A percentile compares a stretch with the other conserved stretches of the same genome.
Evolutionary conservation across 2,888 invertebrate species (phyloP).

Genomic region (Ochlodes sylvanus): DNA sequence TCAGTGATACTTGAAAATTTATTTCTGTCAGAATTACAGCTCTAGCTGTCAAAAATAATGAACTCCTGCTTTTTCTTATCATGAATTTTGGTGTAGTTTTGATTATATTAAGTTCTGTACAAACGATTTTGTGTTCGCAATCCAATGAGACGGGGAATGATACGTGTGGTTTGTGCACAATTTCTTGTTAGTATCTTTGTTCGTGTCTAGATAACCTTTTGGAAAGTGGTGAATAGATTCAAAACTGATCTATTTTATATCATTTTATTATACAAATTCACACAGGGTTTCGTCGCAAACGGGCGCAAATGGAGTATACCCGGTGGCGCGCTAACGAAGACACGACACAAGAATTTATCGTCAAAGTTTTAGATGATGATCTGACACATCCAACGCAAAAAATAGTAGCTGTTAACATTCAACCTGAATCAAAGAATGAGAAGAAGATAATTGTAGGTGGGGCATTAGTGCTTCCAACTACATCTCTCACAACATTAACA

Average conservation of each 20-base stretch:
- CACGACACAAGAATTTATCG: slow-evolving; percentile 69
- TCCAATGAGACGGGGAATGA: slow-evolving; percentile 58
- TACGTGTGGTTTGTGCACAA: slow-evolving; percentile 56
- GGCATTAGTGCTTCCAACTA: slow-evolving; percentile 56
- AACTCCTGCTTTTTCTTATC: slow-evolving; percentile 65
- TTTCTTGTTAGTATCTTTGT: slow-evolving; percentile 60
- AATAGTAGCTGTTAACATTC: slow-evolving; percentile 69
- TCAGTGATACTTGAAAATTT: neutral
- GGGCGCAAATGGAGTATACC: slow-evolving; percentile 68
- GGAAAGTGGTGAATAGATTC: neutral
- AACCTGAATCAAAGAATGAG: slow-evolving; percentile 52
- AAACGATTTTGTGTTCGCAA: slow-evolving; percentile 56
- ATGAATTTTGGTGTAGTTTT: slow-evolving; percentile 75
- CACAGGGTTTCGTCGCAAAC: slow-evolving; percentile 65
- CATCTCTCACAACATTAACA: slow-evolving; percentile 43
- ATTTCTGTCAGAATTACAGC: slow-evolving; percentile 46
- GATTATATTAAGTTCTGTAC: slow-evolving; percentile 68
- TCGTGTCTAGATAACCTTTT: neutral
- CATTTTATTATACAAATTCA: slow-evolving; percentile 21
- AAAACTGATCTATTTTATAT: neutral
- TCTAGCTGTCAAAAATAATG: slow-evolving; percentile 66
- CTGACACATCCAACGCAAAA: slow-evolving; percentile 53
- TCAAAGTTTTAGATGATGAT: slow-evolving; percentile 78
- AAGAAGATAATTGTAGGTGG: slow-evolving; percentile 73
- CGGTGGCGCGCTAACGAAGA: slow-evolving; percentile 68